A percentile compares a stretch with the other conserved stretches of the same genome.
Evolutionary conservation across 2,888 invertebrate species (phyloP).

Genomic region (Stenchaetothrips biformis): DNA sequence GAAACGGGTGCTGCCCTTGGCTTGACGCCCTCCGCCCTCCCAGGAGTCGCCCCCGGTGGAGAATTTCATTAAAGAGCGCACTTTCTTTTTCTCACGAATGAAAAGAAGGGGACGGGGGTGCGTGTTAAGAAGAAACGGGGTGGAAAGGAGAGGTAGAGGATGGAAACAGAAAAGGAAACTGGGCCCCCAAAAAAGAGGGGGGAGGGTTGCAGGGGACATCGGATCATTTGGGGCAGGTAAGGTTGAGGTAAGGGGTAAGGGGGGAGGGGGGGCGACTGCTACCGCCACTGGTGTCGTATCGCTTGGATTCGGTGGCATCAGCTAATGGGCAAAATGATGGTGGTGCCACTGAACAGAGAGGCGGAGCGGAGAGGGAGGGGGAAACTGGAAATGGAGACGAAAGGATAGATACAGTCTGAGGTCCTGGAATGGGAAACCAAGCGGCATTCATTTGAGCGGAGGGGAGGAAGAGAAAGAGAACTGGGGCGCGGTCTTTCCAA

Average conservation of each 20-base stretch:
- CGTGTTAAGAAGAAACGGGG: not conserved
- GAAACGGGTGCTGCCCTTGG: not conserved
- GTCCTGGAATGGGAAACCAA: too few species aligned
- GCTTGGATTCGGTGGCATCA: too few species aligned
- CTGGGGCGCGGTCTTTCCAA: too few species aligned
- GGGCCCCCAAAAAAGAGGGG: too few species aligned
- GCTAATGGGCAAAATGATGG: too few species aligned
- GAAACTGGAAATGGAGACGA: not conserved
- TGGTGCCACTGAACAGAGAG: too few species aligned
- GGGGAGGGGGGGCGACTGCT: too few species aligned
- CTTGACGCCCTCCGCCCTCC: not conserved
- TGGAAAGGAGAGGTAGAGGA: not conserved
- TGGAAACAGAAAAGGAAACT: not conserved
- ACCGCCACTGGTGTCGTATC: too few species aligned
- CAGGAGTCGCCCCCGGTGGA: not conserved
- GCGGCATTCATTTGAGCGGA: not conserved
- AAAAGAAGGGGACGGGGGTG: not conserved
- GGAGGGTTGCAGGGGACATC: too few species aligned
- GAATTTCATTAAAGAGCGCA: not conserved
- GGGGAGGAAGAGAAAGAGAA: slow-evolving; percentile 23
- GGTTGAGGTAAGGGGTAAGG: too few species aligned
- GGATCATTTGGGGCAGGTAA: too few species aligned
- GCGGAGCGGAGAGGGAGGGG: not conserved
- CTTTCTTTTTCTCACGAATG: not conserved
- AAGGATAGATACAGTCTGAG: not conserved